Base-by-base conservation (phyloP, 2,888 invertebrate genomes). In the Cheilosia scutellata region DNA sequence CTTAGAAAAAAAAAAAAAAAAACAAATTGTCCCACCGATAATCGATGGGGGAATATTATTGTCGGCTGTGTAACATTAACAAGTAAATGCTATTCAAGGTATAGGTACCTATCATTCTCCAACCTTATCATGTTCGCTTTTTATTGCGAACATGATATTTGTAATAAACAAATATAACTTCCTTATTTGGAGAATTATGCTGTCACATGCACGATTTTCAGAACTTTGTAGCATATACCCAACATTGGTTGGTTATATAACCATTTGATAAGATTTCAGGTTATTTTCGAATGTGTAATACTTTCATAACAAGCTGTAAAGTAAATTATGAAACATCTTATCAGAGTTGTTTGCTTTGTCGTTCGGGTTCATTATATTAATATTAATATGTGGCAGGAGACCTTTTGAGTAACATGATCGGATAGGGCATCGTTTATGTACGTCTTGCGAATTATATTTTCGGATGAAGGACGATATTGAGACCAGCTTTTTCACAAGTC, bases 101-200 rank as follows among this genome's bases (percentile, higher is more conserved):
- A 9, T n/a, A n/a, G n/a, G n/a, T n/a, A n/a, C n/a, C n/a, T n/a
- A n/a, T 40, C 27, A 40, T 60, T 27, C 4, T 42, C 13, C 9
- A 4, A 29, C 29, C 44, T 44, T 60, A 60, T 60, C 60, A 29
- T 44, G 60, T 58, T 27, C 40, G 27, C n/a, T 37, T 37, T 37
- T 11, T 11, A n/a, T n/a, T n/a, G n/a, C n/a, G n/a, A n/a, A n/a
- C n/a, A n/a, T n/a, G n/a, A n/a, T n/a, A n/a, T n/a, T n/a, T 11
- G 5, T 25, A 20, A 60, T 60, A 60, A 60, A 27, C 40, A 9
- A 13, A 7, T 44, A 6, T n/a, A 27, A 42, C 7, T 58, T 40
- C 58, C 58, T 60, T 42, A 60, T 60, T 42, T 42, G 42, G 27
- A 6, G 20, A 57, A 37, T 37, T 37, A 58, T 44, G 27, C 42